These are phyloP conservation scores for Epicauta chinensis DNA, from an alignment of 1,140 invertebrate species.

Conservation along the genomic window DNA sequence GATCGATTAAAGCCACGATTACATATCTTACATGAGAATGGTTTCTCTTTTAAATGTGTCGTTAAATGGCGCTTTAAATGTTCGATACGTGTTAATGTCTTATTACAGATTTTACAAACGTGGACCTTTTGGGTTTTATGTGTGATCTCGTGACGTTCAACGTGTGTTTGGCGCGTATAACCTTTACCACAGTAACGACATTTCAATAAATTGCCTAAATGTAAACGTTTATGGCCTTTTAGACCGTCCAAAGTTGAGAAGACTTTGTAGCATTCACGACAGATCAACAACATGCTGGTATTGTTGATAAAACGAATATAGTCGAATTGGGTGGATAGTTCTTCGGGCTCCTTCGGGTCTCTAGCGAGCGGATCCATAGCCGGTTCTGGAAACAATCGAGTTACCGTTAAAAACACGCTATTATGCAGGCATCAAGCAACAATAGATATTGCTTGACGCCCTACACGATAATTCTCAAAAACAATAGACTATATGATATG, in stretches of 20 bases:
- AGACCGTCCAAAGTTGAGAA: constrained; percentile 39
- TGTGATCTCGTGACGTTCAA: constrained; percentile 35
- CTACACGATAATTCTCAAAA: too few relatives aligned
- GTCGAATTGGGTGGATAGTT: constrained; percentile 16
- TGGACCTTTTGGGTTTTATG: constrained; percentile 36
- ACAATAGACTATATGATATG: too few relatives aligned
- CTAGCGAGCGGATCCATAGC: background rate
- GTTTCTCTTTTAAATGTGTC: constrained; percentile 40
- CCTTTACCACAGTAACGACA: constrained; percentile 38
- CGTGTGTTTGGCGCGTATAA: constrained; percentile 35
- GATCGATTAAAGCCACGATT: constrained; percentile 46
- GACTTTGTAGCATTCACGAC: constrained; percentile 35
- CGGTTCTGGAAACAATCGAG: too few relatives aligned
- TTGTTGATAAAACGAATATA: constrained; percentile 37
- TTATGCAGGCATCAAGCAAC: too few relatives aligned
- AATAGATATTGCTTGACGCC: too few relatives aligned
- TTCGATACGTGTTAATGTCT: constrained; percentile 37
- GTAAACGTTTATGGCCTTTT: constrained; percentile 35
- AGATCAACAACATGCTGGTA: constrained; percentile 36
- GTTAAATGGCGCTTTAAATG: constrained; percentile 39
- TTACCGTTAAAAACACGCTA: too few relatives aligned
- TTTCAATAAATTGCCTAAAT: constrained; percentile 35
- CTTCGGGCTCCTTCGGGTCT: background rate
- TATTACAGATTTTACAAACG: constrained; percentile 40
- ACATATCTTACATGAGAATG: constrained; percentile 50